Conservation (phyloP, 92 coral and sea anemone species). For the Palythoa grandis region DNA sequence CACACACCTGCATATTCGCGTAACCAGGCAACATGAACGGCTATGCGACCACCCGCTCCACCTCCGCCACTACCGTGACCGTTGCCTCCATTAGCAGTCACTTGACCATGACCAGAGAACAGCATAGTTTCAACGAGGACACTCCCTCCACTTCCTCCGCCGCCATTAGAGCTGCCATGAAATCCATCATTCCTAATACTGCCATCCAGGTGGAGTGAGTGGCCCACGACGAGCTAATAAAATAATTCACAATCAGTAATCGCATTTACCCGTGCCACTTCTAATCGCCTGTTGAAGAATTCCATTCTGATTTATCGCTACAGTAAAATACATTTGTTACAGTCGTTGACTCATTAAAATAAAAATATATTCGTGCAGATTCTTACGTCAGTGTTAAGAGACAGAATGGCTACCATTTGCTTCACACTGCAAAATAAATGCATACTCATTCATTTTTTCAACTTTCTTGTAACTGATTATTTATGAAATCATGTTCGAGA, state of each 20-base stretch:
- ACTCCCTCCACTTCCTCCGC: slow-evolving; percentile 99
- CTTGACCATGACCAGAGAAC: slow-evolving; percentile 93
- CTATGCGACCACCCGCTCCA: slow-evolving; percentile 96
- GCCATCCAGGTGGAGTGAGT: slow-evolving; percentile 91
- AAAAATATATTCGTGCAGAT: no score
- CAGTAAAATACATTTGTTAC: no score
- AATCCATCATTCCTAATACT: slow-evolving; percentile 78
- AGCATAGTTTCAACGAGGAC: slow-evolving; percentile 74
- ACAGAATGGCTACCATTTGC: no score
- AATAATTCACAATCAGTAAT: neutral
- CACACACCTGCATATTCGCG: slow-evolving; percentile 89
- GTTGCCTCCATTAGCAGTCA: slow-evolving; percentile 84
- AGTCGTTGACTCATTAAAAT: no score
- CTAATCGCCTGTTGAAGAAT: neutral
- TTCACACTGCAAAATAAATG: no score
- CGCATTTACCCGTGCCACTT: neutral
- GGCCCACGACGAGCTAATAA: slow-evolving; percentile 74
- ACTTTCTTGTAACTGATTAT: no score
- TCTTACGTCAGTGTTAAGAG: no score
- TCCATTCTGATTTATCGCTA: no score
- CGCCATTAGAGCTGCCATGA: slow-evolving; percentile 66
- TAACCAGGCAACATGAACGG: slow-evolving; percentile 96
- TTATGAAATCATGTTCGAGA: no score
- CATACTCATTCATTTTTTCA: no score
- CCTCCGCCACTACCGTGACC: slow-evolving; percentile 94